These are phyloP conservation scores for Antheraea yamamai DNA, from an alignment of 2,888 invertebrate genomes.

Conservation along the genomic window DNA sequence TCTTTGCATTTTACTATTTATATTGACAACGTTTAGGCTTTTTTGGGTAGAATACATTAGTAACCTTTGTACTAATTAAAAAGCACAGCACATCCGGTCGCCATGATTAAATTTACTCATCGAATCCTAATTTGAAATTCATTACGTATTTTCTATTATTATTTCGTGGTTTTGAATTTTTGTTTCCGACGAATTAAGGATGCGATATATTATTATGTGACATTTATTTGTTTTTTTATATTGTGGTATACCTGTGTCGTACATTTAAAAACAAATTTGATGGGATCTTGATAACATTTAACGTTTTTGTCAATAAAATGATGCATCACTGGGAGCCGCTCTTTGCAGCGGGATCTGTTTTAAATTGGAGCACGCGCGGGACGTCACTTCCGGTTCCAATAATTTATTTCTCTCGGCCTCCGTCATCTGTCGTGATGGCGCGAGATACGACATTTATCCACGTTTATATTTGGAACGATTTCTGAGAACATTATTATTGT, in stretches of 20 bases:
- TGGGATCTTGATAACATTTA: constrained; percentile 33
- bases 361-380: constrained; percentile 74
- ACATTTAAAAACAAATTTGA: constrained; percentile 48
- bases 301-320: constrained; percentile 16
- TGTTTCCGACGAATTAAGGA: constrained; percentile 67
- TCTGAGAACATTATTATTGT: constrained; percentile 69
- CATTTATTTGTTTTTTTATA: constrained; percentile 56
- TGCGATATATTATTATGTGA: constrained; percentile 50
- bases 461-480: constrained; percentile 72
- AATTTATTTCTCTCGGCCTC: constrained; percentile 77
- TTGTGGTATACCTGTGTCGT: constrained; percentile 35
- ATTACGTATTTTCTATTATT: constrained; percentile 63
- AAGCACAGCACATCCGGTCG: constrained; percentile 66
- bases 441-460: constrained; percentile 73
- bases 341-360: constrained; percentile 59
- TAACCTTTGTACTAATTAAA: constrained; percentile 78
- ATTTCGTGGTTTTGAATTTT: constrained; percentile 58
- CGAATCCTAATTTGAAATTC: constrained; percentile 73
- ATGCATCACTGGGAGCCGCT: constrained; percentile 28
- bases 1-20: constrained; percentile 36
- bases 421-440: constrained; percentile 73
- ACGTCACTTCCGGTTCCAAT: constrained; percentile 81
- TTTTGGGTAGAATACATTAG: constrained; percentile 51
- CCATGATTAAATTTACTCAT: constrained; percentile 65
- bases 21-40: constrained; percentile 48